phyloP scores from a whole-genome alignment of 2,888 invertebrate species.

The Drosophila longiperda region DNA sequence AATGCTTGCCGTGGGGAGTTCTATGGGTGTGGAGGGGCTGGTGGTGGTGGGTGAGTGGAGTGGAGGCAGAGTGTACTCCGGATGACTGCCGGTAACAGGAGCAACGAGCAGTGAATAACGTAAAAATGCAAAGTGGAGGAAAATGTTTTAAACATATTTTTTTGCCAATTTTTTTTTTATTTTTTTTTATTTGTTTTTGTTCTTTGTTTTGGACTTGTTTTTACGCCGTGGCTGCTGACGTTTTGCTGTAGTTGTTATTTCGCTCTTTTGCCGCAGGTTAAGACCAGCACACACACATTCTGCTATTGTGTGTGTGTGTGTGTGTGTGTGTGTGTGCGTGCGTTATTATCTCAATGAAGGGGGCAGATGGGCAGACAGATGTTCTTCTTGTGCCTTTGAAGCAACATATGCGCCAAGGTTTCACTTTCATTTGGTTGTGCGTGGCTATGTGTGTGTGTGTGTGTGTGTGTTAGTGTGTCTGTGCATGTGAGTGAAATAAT shows the following conservation, averaged over 20 bases:
- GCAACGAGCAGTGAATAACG: conserved; percentile 31
- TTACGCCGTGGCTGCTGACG: conserved; percentile 42
- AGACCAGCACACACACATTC: conserved; percentile 42
- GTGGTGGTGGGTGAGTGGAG: background rate
- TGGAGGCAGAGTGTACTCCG: conserved; percentile 7
- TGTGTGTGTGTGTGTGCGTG: conserved; percentile 46
- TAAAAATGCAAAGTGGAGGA: conserved; percentile 59
- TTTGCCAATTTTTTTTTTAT: conserved; percentile 43
- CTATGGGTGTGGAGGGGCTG: background rate
- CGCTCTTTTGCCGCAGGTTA: conserved; percentile 68
- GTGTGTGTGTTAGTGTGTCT: conserved; percentile 4
- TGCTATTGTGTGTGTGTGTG: conserved; percentile 39
- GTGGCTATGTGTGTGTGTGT: conserved; percentile 2
- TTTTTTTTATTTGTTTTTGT: conserved; percentile 29
- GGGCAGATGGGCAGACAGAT: conserved; percentile 42
- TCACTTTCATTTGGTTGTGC: conserved; percentile 26
- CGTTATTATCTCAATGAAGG: conserved; percentile 69
- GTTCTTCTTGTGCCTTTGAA: conserved; percentile 48
- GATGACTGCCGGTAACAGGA: conserved; percentile 52
- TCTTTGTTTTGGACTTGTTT: conserved; percentile 31
- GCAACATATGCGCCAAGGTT: conserved; percentile 73
- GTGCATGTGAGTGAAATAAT: conserved; percentile 64
- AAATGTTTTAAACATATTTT: conserved; percentile 80
- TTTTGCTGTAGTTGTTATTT: conserved; percentile 51
- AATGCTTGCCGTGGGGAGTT: conserved; percentile 23